phyloP scores from a whole-genome alignment of 2,113 vertebrate species.

The Lagopus leucura region DNA sequence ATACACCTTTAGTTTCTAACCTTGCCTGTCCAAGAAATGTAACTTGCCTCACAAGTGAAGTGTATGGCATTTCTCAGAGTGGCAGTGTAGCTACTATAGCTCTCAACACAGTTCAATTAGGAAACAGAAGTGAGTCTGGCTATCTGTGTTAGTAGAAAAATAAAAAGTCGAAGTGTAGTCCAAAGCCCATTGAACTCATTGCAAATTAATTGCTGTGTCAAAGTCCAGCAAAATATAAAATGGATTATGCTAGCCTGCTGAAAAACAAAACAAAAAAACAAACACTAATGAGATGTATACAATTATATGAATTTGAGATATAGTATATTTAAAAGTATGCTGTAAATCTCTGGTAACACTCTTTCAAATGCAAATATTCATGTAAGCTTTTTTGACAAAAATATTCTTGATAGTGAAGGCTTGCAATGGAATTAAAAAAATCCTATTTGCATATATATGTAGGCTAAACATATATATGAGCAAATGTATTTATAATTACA shows the following conservation, averaged over 20 bases:
- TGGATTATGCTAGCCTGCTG: not conserved
- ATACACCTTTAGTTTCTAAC: not conserved
- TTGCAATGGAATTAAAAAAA: not conserved
- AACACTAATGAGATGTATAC: not conserved
- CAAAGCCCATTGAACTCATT: not conserved
- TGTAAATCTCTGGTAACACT: not conserved
- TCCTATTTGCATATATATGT: not conserved
- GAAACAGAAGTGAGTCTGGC: not conserved
- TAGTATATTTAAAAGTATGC: not conserved
- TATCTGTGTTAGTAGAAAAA: not conserved
- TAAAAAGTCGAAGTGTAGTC: not conserved
- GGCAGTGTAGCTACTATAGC: not conserved
- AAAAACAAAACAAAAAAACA: not conserved
- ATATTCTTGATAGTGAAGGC: not conserved
- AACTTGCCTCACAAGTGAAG: not conserved
- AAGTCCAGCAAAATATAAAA: not conserved
- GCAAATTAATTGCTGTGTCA: not conserved
- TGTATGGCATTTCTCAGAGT: not conserved
- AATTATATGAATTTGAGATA: conserved; percentile 1
- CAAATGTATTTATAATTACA: not conserved
- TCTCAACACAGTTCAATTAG: not conserved
- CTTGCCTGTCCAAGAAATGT: rapidly evolving
- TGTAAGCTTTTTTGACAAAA: not conserved
- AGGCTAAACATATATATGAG: conserved; percentile 6
- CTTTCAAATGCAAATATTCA: conserved; percentile 35